phyloP scores from a whole-genome alignment of 2,113 vertebrate species.

The Psittacula cyanocephala region DNA sequence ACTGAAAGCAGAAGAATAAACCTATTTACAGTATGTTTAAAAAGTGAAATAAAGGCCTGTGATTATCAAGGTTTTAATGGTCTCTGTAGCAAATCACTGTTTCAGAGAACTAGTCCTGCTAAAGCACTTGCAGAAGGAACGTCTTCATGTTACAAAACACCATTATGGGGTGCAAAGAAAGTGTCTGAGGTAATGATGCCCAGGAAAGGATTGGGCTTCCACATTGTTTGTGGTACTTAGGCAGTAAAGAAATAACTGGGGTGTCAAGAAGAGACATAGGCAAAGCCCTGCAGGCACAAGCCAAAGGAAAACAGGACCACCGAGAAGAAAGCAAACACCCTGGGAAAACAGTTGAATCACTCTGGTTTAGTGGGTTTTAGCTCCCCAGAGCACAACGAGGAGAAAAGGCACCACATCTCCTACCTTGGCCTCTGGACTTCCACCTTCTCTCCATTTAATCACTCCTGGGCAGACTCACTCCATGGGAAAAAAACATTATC shows the following conservation, averaged over 20 bases:
- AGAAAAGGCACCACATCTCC: background rate
- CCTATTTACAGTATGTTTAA: background rate
- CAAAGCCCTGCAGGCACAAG: background rate
- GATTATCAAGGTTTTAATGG: background rate
- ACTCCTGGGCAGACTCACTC: background rate
- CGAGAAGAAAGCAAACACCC: background rate
- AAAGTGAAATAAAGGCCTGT: background rate
- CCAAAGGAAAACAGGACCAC: background rate
- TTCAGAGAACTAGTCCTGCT: background rate
- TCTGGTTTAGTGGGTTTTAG: fast-evolving
- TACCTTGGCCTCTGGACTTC: background rate
- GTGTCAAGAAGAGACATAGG: background rate
- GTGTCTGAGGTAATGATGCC: background rate
- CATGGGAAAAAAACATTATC: background rate
- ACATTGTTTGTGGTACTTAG: background rate
- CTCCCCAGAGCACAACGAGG: fast-evolving
- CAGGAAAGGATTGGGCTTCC: background rate
- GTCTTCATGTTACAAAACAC: background rate
- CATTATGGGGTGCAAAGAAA: background rate
- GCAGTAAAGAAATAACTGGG: background rate
- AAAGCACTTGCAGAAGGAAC: background rate
- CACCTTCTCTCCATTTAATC: background rate
- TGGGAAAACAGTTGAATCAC: background rate
- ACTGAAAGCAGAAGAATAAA: background rate
- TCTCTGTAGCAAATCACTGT: background rate